phyloP scores from a whole-genome alignment of 2,113 vertebrate species.

The Callithrix jacchus region DNA sequence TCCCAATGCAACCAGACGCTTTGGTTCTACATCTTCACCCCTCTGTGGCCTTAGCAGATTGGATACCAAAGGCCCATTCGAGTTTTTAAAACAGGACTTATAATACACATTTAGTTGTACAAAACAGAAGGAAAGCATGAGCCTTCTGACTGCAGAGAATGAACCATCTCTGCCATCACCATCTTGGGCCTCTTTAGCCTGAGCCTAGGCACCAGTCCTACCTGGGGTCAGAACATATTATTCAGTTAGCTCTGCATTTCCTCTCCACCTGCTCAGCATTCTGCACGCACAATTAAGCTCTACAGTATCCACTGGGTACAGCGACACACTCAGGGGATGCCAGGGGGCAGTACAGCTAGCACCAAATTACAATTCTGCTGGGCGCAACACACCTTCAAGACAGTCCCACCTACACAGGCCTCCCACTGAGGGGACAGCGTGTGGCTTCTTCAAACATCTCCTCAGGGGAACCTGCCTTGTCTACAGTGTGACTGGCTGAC shows the following conservation, averaged over 20 bases:
- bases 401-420: not conserved
- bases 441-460: not conserved
- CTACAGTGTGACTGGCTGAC: rapidly evolving
- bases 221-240: not conserved
- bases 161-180: not conserved
- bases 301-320: not conserved
- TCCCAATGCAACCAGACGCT: not conserved
- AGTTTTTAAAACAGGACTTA: not conserved
- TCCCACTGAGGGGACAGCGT: not conserved
- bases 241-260: not conserved
- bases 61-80: not conserved
- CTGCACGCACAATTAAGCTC: not conserved
- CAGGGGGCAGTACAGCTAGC: rapidly evolving
- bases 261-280: not conserved
- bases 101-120: not conserved
- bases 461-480: not conserved
- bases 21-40: not conserved
- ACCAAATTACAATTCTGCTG: not conserved
- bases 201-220: not conserved
- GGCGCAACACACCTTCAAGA: not conserved
- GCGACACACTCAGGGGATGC: not conserved
- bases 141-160: not conserved
- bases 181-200: rapidly evolving
- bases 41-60: not conserved
- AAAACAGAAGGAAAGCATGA: not conserved